Percentiles rank a stretch among this genome's conserved stretches.
These are phyloP conservation scores for Notothenia rossii DNA, from an alignment of 2,113 vertebrate species.

Conservation along the genomic window DNA sequence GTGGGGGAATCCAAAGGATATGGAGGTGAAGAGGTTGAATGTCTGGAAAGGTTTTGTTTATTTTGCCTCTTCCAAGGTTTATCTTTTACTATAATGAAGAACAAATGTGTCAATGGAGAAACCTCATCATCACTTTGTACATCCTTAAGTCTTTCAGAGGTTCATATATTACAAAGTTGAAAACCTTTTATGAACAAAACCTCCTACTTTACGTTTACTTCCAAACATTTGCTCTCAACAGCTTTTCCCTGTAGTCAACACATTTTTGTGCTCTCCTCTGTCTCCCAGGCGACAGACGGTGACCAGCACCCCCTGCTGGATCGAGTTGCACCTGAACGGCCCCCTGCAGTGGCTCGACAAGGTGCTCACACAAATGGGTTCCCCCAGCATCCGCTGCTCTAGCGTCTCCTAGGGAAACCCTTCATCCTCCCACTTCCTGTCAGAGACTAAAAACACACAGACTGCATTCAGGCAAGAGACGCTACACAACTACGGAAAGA, in stretches of 20 bases:
- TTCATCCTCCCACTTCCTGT: slow-evolving; percentile 34
- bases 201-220: slow-evolving; percentile 2
- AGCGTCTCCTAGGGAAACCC: slow-evolving; percentile 91
- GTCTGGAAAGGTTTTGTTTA: background rate
- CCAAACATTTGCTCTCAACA: background rate
- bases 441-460: slow-evolving; percentile 57
- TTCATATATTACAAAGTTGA: background rate
- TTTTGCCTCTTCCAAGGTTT: background rate
- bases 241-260: slow-evolving; percentile 8
- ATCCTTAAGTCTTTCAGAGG: too few relatives aligned
- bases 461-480: slow-evolving; percentile 38
- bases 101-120: background rate
- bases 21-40: background rate
- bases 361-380: slow-evolving; percentile 99
- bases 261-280: slow-evolving; percentile 29
- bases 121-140: background rate
- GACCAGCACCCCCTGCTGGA: slow-evolving; percentile 99
- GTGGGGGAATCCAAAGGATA: background rate
- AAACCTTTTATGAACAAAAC: background rate
- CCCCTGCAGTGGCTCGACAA: slow-evolving; percentile 99
- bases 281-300: slow-evolving; percentile 93
- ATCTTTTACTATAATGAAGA: background rate
- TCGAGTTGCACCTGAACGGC: slow-evolving; percentile 97
- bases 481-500: slow-evolving; percentile 32
- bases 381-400: slow-evolving; percentile 95